These are phyloP conservation scores for Trematomus bernacchii DNA, from an alignment of 2,797 vertebrate genomes.

Conservation along the genomic window DNA sequence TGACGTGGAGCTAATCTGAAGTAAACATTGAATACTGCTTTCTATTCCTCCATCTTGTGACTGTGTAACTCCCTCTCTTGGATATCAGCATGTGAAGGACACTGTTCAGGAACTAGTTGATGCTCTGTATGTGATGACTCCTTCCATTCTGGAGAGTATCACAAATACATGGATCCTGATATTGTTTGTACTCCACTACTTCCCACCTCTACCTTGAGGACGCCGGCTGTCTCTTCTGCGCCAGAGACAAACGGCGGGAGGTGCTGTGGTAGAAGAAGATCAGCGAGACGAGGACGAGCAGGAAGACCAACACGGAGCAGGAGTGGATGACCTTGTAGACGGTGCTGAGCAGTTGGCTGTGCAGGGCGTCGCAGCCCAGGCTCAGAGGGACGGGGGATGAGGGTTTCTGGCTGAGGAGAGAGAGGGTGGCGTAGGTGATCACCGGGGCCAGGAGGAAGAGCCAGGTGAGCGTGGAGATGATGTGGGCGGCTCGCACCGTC, in stretches of 20 bases:
- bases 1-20: no score
- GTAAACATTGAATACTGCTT: no score
- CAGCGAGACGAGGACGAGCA: slow-evolving; percentile 66
- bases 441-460: slow-evolving; percentile 45
- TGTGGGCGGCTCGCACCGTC: slow-evolving; percentile 47
- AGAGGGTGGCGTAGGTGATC: slow-evolving; percentile 56
- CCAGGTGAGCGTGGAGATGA: slow-evolving; percentile 77
- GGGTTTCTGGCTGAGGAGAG: slow-evolving; percentile 25
- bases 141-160: no score
- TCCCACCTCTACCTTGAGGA: slow-evolving; percentile 2
- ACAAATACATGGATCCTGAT: no score
- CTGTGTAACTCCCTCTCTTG: no score
- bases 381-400: fast-evolving
- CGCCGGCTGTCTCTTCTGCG: slow-evolving; percentile 23
- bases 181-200: no score
- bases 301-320: slow-evolving; percentile 62
- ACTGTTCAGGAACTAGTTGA: no score
- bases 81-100: no score
- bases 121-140: no score
- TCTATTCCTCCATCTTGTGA: no score
- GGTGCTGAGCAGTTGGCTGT: slow-evolving; percentile 18
- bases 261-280: slow-evolving; percentile 76
- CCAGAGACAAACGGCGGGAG: slow-evolving; percentile 52
- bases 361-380: slow-evolving; percentile 53
- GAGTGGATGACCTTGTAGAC: slow-evolving; percentile 71